A percentile compares a stretch with the other conserved stretches of the same genome.
Evolutionary conservation across 2,888 invertebrate species (phyloP).

Genomic region (Epirrhoe alternata): DNA sequence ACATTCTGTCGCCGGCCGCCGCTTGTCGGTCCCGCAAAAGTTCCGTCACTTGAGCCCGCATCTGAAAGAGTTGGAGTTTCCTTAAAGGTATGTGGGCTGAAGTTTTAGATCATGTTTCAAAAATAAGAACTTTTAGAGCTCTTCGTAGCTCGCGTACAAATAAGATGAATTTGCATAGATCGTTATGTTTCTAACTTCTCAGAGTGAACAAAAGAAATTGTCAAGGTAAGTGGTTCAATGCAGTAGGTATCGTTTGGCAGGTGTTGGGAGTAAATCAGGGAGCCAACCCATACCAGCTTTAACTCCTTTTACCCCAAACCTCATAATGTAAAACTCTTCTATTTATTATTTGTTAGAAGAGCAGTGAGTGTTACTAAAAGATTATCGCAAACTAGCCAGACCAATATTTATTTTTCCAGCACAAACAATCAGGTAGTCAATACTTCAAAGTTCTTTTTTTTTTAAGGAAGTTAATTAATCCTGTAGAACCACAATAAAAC

Average conservation of each 20-base stretch:
- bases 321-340: not conserved
- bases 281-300: no score
- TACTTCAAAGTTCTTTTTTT: not conserved
- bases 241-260: no score
- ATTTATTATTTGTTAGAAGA: not conserved
- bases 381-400: not conserved
- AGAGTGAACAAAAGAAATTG: not conserved
- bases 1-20: slow-evolving; percentile 44
- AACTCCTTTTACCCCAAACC: not conserved
- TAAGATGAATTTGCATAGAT: not conserved
- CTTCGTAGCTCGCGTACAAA: not conserved
- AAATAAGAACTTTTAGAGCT: not conserved
- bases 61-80: slow-evolving; percentile 51
- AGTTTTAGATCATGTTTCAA: slow-evolving; percentile 7
- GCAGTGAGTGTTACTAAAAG: not conserved
- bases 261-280: no score
- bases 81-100: slow-evolving; percentile 4
- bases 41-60: slow-evolving; percentile 72
- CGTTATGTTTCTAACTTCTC: not conserved
- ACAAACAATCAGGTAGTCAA: not conserved
- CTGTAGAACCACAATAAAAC: slow-evolving; percentile 1
- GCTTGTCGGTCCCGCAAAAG: slow-evolving; percentile 65
- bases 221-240: not conserved
- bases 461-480: not conserved
- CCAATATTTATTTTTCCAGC: not conserved